Conservation (phyloP, 2,113 vertebrate species). For the Alligator mississippiensis region DNA sequence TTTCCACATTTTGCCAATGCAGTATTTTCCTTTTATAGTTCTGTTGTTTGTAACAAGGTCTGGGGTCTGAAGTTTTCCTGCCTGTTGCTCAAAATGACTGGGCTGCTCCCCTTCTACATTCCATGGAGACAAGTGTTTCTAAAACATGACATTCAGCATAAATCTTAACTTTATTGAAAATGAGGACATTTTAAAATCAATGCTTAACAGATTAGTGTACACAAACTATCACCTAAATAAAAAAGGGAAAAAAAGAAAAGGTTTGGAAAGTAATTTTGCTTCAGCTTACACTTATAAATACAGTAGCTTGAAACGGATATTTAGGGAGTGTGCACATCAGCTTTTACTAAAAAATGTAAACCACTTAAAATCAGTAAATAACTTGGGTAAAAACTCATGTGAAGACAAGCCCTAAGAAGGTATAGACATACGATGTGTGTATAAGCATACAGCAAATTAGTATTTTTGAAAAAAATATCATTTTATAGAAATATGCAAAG, state of each 20-base stretch:
- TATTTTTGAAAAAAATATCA: neutral
- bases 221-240: slow-evolving; percentile 57
- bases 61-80: neutral
- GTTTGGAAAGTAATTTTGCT: slow-evolving; percentile 65
- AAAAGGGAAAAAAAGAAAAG: slow-evolving; percentile 24
- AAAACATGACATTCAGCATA: slow-evolving; percentile 54
- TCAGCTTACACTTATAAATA: slow-evolving; percentile 69
- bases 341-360: slow-evolving; percentile 16
- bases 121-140: slow-evolving; percentile 63
- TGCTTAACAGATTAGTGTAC: slow-evolving; percentile 52
- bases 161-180: slow-evolving; percentile 75
- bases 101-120: neutral
- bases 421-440: neutral
- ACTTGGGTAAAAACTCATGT: neutral
- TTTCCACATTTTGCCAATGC: neutral
- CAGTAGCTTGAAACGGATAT: slow-evolving; percentile 60
- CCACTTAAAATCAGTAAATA: slow-evolving; percentile 67
- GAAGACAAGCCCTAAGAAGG: no score
- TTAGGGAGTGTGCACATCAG: slow-evolving; percentile 33
- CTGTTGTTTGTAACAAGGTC: neutral
- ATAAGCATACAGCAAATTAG: slow-evolving; percentile 37
- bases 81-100: neutral
- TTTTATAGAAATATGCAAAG: slow-evolving; percentile 63
- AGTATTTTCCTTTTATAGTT: neutral
- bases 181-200: slow-evolving; percentile 63